Conservation (phyloP, 92 coral and sea anemone species). For the Epizoanthus ramosus region DNA sequence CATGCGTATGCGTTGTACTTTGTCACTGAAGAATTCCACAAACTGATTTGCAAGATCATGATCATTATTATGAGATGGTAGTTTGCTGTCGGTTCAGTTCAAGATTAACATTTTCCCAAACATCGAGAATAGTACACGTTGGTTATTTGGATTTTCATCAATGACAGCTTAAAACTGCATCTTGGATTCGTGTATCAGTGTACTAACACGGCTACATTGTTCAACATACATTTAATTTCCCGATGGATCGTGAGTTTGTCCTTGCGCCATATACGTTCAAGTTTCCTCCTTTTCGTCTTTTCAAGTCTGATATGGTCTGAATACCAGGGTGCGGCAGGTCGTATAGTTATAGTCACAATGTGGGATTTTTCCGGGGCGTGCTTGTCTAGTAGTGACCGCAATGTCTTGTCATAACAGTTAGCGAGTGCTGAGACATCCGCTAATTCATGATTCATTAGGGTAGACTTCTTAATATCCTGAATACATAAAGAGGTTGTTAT, state of each 20-base stretch:
- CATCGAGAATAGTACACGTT: constrained; percentile 29
- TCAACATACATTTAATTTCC: constrained; percentile 39
- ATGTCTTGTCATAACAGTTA: constrained; percentile 36
- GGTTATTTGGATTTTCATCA: constrained; percentile 46
- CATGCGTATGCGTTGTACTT: constrained; percentile 38
- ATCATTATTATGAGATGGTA: constrained; percentile 28
- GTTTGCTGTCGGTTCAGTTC: constrained; percentile 48
- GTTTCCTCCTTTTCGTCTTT: constrained; percentile 29
- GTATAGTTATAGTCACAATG: constrained; percentile 37
- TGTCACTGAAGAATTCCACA: constrained; percentile 52
- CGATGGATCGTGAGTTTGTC: constrained; percentile 42
- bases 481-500: constrained; percentile 33
- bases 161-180: constrained; percentile 43
- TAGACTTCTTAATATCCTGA: constrained; percentile 41
- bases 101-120: constrained; percentile 42
- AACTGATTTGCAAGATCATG: constrained; percentile 44
- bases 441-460: constrained; percentile 26
- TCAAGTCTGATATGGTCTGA: constrained; percentile 27
- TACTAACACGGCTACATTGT: constrained; percentile 40
- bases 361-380: constrained; percentile 49
- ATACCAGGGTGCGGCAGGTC: constrained; percentile 48
- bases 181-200: constrained; percentile 46
- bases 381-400: constrained; percentile 52
- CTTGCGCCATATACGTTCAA: constrained; percentile 42
- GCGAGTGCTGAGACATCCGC: constrained; percentile 39